Conservation (phyloP, 1,140 invertebrate genomes). For the Eurosta solidaginis region DNA sequence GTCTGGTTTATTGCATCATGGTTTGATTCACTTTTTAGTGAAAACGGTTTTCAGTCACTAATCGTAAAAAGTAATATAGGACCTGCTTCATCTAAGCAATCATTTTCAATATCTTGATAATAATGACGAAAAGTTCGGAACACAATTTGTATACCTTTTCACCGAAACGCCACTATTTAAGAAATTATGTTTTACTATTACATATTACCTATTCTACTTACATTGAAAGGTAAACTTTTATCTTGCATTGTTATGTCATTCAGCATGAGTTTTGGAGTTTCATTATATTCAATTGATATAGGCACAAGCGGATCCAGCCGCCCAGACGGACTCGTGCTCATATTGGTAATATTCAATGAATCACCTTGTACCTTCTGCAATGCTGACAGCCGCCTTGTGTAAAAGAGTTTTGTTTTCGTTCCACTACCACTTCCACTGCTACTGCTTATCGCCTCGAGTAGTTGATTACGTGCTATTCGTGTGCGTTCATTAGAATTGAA, state of each 20-base stretch:
- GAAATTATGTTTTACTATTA: too few relatives aligned
- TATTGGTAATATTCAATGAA: slow-evolving; percentile 49
- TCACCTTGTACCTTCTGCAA: slow-evolving; percentile 48
- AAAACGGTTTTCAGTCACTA: too few relatives aligned
- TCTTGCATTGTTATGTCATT: slow-evolving; percentile 32
- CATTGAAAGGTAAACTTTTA: neutral
- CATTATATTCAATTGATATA: neutral
- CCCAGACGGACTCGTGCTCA: slow-evolving; percentile 55
- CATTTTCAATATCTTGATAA: too few relatives aligned
- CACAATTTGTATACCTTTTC: too few relatives aligned
- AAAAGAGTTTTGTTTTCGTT: slow-evolving; percentile 34
- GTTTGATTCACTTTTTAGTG: too few relatives aligned
- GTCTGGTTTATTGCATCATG: too few relatives aligned
- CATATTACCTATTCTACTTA: too few relatives aligned
- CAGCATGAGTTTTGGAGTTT: slow-evolving; percentile 35
- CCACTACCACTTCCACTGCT: slow-evolving; percentile 34
- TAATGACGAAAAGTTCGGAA: too few relatives aligned
- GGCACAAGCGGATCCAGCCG: slow-evolving; percentile 49
- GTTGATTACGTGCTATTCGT: slow-evolving; percentile 41
- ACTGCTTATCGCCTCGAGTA: neutral
- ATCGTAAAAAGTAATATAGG: too few relatives aligned
- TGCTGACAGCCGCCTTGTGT: slow-evolving; percentile 43
- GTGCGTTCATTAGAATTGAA: slow-evolving; percentile 45
- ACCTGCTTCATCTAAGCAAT: too few relatives aligned
- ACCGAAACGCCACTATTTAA: too few relatives aligned